These are phyloP conservation scores for Sorex fumeus DNA, from an alignment of 2,113 vertebrate genomes.

Conservation along the genomic window DNA sequence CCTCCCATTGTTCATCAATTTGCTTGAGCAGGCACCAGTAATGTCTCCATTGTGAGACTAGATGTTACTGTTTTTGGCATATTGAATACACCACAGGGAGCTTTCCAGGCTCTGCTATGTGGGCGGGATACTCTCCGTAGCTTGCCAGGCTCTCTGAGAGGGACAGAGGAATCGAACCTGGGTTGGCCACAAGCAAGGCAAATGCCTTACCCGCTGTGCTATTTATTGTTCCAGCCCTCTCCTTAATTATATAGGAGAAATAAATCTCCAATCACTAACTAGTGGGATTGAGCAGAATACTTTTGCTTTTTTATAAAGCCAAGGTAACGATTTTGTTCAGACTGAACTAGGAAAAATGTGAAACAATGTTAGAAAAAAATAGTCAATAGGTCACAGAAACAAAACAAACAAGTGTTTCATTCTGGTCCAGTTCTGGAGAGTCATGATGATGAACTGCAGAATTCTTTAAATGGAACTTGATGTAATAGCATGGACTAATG, in stretches of 20 bases:
- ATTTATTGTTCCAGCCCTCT: too few relatives aligned
- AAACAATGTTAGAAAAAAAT: background rate
- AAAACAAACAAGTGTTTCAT: background rate
- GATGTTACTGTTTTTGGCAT: too few relatives aligned
- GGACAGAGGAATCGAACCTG: too few relatives aligned
- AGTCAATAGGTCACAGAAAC: background rate
- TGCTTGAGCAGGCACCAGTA: too few relatives aligned
- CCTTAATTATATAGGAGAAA: background rate
- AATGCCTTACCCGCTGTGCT: too few relatives aligned
- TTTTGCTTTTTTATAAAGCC: background rate
- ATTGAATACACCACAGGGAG: too few relatives aligned
- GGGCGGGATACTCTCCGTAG: too few relatives aligned
- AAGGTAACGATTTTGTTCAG: background rate
- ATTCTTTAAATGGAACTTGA: background rate
- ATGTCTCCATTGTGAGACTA: too few relatives aligned
- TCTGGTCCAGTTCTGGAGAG: background rate
- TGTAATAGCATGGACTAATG: background rate
- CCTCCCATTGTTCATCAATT: too few relatives aligned
- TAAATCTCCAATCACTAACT: slow-evolving; percentile 5
- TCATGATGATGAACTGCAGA: background rate
- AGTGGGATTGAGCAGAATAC: background rate
- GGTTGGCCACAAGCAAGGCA: too few relatives aligned
- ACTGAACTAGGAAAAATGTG: background rate
- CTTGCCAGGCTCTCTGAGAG: too few relatives aligned
- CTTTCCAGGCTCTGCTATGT: too few relatives aligned